phyloP scores from a whole-genome alignment of 2,888 invertebrate genomes.

The Notocelia uddmanniana region DNA sequence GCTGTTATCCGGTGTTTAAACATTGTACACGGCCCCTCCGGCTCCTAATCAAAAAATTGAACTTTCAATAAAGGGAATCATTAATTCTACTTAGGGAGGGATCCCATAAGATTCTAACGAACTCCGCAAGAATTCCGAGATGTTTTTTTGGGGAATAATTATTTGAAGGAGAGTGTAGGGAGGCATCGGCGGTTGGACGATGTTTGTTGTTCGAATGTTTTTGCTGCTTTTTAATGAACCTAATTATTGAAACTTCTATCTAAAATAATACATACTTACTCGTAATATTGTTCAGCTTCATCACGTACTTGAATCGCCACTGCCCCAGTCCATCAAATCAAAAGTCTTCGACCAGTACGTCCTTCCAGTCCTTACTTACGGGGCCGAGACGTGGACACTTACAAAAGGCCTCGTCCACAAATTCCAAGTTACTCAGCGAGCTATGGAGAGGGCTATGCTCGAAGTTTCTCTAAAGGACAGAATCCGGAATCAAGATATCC shows the following conservation, averaged over 20 bases:
- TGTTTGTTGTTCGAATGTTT: constrained; percentile 11
- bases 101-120: constrained; percentile 64
- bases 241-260: neutral
- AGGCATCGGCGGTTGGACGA: constrained; percentile 49
- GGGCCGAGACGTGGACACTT: too few relatives aligned
- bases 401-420: too few relatives aligned
- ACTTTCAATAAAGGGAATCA: constrained; percentile 90
- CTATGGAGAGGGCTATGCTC: too few relatives aligned
- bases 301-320: too few relatives aligned
- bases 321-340: too few relatives aligned
- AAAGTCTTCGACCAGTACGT: too few relatives aligned
- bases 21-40: constrained; percentile 66
- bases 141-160: constrained; percentile 71
- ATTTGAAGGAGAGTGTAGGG: constrained; percentile 65
- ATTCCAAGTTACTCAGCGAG: too few relatives aligned
- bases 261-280: neutral
- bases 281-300: too few relatives aligned
- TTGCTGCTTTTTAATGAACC: constrained; percentile 3
- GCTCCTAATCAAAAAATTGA: constrained; percentile 88
- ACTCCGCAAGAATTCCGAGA: constrained; percentile 75
- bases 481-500: too few relatives aligned
- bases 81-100: constrained; percentile 82
- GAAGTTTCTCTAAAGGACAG: too few relatives aligned
- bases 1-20: constrained; percentile 83
- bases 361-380: too few relatives aligned